phyloP scores from a whole-genome alignment of 2,113 vertebrate species.

The Campylomormyrus numenius region DNA sequence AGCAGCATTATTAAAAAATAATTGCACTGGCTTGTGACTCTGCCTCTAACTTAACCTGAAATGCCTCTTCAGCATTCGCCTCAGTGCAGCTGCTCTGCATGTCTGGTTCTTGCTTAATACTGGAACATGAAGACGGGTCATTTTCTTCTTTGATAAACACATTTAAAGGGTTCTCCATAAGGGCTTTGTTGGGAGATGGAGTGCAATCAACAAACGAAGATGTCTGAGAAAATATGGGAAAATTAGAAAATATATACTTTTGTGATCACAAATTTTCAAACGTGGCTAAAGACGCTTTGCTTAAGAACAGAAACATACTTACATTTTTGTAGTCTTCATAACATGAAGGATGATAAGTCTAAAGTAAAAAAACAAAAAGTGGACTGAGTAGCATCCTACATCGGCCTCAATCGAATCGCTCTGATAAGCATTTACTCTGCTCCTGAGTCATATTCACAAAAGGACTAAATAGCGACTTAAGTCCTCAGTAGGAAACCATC shows the following conservation, averaged over 20 bases:
- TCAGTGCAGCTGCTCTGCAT: constrained; percentile 55
- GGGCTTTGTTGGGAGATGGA: constrained; percentile 86
- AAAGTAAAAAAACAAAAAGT: constrained; percentile 27
- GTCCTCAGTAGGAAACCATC: background rate
- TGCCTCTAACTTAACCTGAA: constrained; percentile 35
- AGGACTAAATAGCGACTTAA: background rate
- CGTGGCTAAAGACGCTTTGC: background rate
- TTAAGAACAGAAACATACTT: constrained; percentile 51
- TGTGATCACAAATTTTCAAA: background rate
- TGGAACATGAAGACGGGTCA: constrained; percentile 57
- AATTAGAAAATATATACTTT: constrained; percentile 15
- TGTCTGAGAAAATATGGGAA: constrained; percentile 54
- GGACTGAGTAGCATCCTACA: background rate
- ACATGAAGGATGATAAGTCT: constrained; percentile 97
- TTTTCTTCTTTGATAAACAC: constrained; percentile 76
- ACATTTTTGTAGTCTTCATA: constrained; percentile 97
- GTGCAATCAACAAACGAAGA: constrained; percentile 81
- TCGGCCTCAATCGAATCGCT: background rate
- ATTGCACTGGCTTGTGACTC: constrained; percentile 37
- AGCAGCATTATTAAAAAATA: constrained; percentile 32
- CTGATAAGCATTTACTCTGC: background rate
- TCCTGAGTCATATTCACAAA: background rate
- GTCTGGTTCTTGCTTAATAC: constrained; percentile 76
- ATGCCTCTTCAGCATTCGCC: constrained; percentile 47
- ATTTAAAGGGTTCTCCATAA: constrained; percentile 82